Conservation (phyloP, 1,140 invertebrate species). For the Patella vulgata region DNA sequence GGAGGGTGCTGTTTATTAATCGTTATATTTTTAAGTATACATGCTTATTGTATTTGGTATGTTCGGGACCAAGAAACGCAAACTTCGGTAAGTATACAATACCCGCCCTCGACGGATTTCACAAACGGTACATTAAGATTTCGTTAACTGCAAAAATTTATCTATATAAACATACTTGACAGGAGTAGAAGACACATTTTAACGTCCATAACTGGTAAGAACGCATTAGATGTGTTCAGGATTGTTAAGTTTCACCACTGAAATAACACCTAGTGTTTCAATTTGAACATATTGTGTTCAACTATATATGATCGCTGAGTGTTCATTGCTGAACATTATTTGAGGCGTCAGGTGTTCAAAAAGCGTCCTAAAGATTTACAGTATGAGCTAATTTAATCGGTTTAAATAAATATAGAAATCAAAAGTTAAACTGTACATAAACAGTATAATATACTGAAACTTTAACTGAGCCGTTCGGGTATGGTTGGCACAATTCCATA, state of each 20-base stretch:
- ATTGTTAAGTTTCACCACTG: not conserved
- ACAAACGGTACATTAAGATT: not conserved
- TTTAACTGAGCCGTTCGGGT: too few relatives aligned
- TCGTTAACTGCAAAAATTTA: not conserved
- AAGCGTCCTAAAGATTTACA: too few relatives aligned
- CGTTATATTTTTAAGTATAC: constrained; percentile 34
- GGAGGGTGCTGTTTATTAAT: constrained; percentile 33
- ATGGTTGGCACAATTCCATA: too few relatives aligned
- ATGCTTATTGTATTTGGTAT: constrained; percentile 43
- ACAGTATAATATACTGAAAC: too few relatives aligned
- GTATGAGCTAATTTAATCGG: too few relatives aligned
- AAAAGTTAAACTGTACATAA: too few relatives aligned
- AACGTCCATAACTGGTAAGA: not conserved
- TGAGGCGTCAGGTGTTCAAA: too few relatives aligned
- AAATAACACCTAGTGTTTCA: not conserved
- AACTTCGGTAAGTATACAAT: constrained; percentile 27
- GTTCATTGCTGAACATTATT: too few relatives aligned
- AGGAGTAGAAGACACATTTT: not conserved
- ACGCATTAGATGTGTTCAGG: not conserved
- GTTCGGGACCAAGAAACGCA: constrained; percentile 39
- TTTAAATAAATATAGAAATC: too few relatives aligned
- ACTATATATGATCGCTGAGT: too few relatives aligned
- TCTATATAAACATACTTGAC: not conserved
- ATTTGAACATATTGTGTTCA: too few relatives aligned
- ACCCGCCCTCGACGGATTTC: too few relatives aligned